Conservation (phyloP, 2,113 vertebrate species). For the Prietella phreatophila region DNA sequence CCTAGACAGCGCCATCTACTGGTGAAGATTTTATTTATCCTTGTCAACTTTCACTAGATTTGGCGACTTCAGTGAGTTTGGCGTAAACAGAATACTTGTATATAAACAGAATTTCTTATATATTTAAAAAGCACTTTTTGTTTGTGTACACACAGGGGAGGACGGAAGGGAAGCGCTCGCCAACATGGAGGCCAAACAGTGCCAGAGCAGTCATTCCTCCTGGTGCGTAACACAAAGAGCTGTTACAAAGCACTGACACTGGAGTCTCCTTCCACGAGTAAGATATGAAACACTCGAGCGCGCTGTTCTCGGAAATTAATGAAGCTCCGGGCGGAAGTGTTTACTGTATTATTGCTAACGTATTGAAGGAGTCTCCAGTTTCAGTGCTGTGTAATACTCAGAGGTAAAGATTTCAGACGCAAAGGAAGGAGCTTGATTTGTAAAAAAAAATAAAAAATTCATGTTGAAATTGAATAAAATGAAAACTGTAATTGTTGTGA, state of each 20-base stretch:
- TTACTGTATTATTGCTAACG: not conserved
- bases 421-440: no score
- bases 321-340: not conserved
- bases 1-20: not conserved
- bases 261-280: not conserved
- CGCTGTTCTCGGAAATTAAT: not conserved
- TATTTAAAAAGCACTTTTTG: not conserved
- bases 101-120: not conserved
- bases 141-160: conserved; percentile 57
- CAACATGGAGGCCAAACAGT: conserved; percentile 62
- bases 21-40: not conserved
- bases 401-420: not conserved
- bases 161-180: conserved; percentile 49
- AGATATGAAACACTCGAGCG: not conserved
- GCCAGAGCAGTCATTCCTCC: conserved; percentile 63
- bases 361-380: not conserved
- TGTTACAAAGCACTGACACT: not conserved
- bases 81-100: not conserved
- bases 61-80: not conserved
- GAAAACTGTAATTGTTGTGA: not conserved
- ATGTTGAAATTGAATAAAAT: not conserved
- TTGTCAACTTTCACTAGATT: not conserved
- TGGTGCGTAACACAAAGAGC: conserved; percentile 59
- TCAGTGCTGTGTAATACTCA: not conserved
- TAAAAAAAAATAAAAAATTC: no score